phyloP scores from a whole-genome alignment of 2,797 vertebrate species.

The Phylloscopus collybita region DNA sequence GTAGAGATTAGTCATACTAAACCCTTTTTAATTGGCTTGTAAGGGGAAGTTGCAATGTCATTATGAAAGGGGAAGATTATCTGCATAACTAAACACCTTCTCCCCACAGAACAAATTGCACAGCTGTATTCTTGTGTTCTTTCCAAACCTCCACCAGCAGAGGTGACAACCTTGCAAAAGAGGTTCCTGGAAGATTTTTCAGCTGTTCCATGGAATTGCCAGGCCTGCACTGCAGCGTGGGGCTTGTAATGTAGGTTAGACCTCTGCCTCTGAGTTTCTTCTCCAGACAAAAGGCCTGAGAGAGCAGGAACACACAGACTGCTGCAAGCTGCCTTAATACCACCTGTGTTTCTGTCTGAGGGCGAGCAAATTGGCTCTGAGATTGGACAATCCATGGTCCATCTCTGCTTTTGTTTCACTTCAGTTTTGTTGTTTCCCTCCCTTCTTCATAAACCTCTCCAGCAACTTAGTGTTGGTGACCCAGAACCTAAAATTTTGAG shows the following conservation, averaged over 20 bases:
- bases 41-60: conserved; percentile 18
- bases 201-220: background rate
- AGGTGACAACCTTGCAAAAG: background rate
- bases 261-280: background rate
- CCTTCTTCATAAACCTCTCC: background rate
- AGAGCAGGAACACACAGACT: background rate
- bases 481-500: background rate
- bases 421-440: background rate
- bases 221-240: background rate
- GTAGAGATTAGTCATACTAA: background rate
- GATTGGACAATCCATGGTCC: background rate
- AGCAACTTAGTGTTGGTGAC: background rate
- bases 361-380: background rate
- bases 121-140: background rate
- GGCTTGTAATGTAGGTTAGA: background rate
- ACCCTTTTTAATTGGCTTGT: background rate
- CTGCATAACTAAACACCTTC: background rate
- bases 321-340: conserved; percentile 1
- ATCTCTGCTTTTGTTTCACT: background rate
- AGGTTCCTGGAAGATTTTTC: background rate
- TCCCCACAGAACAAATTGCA: background rate
- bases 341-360: background rate
- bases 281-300: background rate
- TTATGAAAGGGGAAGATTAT: background rate
- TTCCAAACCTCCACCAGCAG: background rate